Conservation (phyloP, 2,888 invertebrate genomes). For the Neoascia interrupta region DNA sequence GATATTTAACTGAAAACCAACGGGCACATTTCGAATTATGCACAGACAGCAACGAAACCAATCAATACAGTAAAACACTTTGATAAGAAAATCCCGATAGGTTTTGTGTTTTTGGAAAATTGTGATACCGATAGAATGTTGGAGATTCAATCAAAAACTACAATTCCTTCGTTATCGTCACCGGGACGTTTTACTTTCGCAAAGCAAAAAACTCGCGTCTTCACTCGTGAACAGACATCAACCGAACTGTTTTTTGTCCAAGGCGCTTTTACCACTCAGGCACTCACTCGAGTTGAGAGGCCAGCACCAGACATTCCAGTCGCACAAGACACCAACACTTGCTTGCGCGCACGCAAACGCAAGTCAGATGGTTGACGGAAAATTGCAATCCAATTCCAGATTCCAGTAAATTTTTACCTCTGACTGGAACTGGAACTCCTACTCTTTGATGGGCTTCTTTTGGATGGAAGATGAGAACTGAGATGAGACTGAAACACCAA, state of each 20-base stretch:
- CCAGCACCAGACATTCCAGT: slow-evolving; percentile 58
- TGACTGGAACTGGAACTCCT: slow-evolving; percentile 16
- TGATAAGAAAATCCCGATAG: slow-evolving; percentile 17
- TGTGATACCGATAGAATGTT: slow-evolving; percentile 19
- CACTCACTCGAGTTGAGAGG: slow-evolving; percentile 31
- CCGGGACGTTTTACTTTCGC: slow-evolving; percentile 37
- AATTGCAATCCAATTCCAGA: slow-evolving; percentile 16
- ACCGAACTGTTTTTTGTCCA: slow-evolving; percentile 67
- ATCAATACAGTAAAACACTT: background rate
- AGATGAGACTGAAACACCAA: too few relatives aligned
- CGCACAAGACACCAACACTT: slow-evolving; percentile 6
- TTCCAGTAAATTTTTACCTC: slow-evolving; percentile 22
- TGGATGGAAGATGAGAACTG: too few relatives aligned
- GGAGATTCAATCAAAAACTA: background rate
- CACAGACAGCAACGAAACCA: background rate
- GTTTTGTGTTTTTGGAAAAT: slow-evolving; percentile 14
- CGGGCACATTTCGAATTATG: slow-evolving; percentile 32
- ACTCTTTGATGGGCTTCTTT: too few relatives aligned
- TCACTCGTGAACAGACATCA: slow-evolving; percentile 61
- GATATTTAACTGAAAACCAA: slow-evolving; percentile 35
- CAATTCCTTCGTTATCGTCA: slow-evolving; percentile 22
- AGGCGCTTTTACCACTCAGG: slow-evolving; percentile 52
- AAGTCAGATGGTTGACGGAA: slow-evolving; percentile 17
- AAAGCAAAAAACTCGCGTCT: slow-evolving; percentile 50
- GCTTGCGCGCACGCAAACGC: too few relatives aligned